Percentiles rank a stretch among this genome's conserved stretches.
These are phyloP conservation scores for Stenodera caucasica DNA, from an alignment of 2,888 invertebrate genomes.

Conservation along the genomic window DNA sequence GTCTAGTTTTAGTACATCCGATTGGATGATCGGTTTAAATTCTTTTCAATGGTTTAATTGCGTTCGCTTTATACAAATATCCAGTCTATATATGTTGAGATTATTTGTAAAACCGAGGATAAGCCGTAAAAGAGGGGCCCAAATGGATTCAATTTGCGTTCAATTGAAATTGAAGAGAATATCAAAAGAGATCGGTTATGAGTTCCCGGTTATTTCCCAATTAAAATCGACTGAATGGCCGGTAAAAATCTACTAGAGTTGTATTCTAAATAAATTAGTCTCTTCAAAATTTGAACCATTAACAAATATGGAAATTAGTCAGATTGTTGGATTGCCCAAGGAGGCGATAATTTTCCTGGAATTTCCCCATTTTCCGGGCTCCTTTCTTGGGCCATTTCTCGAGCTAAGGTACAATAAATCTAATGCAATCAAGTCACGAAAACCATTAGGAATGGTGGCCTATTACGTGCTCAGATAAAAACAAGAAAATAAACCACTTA, in stretches of 20 bases:
- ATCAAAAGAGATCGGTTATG: background rate
- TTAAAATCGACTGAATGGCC: too few relatives aligned
- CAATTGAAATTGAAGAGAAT: background rate
- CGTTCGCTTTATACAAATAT: background rate
- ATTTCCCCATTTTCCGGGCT: background rate
- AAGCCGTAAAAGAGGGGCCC: background rate
- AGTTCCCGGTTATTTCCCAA: too few relatives aligned
- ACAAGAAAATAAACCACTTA: background rate
- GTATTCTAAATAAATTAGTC: too few relatives aligned
- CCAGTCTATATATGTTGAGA: background rate
- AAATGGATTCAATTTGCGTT: background rate
- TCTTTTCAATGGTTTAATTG: background rate
- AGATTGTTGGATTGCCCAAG: background rate
- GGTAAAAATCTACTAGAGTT: too few relatives aligned
- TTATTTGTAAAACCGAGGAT: background rate
- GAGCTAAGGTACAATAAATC: background rate
- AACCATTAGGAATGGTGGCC: slow-evolving; percentile 20
- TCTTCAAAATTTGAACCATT: too few relatives aligned
- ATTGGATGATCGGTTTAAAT: background rate
- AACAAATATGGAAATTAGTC: slow-evolving; percentile 1
- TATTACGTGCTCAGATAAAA: slow-evolving; percentile 13
- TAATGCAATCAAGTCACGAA: slow-evolving; percentile 24
- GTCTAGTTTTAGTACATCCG: background rate
- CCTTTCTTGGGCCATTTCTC: background rate
- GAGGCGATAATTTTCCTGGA: too few relatives aligned